Percentiles rank a stretch among this genome's conserved stretches.
Conservation (phyloP, 2,113 vertebrate species). For the Cochlearius cochlearius region DNA sequence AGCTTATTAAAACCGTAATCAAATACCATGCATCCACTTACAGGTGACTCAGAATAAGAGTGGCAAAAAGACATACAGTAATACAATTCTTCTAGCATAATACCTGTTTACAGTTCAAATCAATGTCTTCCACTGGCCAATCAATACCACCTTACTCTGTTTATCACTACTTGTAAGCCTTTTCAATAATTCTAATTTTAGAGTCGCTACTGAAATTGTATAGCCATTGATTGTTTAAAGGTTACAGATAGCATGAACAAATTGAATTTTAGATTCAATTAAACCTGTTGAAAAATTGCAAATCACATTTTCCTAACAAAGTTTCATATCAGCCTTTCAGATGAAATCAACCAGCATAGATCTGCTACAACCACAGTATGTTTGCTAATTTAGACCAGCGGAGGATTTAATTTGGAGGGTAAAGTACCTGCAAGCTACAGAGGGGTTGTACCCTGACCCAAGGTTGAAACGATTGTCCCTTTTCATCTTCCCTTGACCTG, state of each 20-base stretch:
- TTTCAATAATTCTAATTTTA: conserved; percentile 75
- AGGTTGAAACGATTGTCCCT: neutral
- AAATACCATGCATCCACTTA: neutral
- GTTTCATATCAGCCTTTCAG: neutral
- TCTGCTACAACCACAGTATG: neutral
- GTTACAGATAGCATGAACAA: conserved; percentile 48
- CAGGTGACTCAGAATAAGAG: neutral
- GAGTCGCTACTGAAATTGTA: conserved; percentile 53
- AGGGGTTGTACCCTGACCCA: neutral
- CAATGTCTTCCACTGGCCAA: conserved; percentile 27
- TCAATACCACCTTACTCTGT: conserved; percentile 67
- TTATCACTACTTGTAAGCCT: conserved; percentile 59
- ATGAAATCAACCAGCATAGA: neutral
- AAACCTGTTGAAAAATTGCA: conserved; percentile 7
- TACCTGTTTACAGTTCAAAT: conserved; percentile 47
- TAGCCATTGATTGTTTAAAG: conserved; percentile 70
- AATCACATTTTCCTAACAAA: neutral
- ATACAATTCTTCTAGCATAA: conserved; percentile 37
- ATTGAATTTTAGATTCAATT: conserved; percentile 47
- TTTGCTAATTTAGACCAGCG: neutral
- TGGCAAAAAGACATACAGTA: neutral
- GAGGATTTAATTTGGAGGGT: neutral
- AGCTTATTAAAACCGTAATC: neutral
- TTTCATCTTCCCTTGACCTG: neutral
- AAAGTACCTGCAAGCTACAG: neutral